Conservation (phyloP, 2,888 invertebrate species). For the Polylopha cassiicola region DNA sequence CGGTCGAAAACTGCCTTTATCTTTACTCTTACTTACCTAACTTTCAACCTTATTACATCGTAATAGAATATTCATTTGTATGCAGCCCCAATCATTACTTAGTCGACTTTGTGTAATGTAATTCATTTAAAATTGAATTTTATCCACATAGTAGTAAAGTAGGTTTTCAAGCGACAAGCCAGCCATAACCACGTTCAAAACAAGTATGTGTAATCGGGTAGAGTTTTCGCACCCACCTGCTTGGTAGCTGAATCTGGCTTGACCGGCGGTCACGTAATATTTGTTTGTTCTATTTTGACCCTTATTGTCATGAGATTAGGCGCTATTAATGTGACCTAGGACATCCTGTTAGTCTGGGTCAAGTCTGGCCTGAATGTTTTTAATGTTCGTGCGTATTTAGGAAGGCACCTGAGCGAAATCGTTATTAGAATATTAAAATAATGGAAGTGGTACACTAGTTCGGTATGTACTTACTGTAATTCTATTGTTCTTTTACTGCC, state of each 20-base stretch:
- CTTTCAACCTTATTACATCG: slow-evolving; percentile 12
- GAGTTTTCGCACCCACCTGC: slow-evolving; percentile 19
- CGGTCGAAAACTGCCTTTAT: slow-evolving; percentile 64
- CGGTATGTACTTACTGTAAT: too few relatives aligned
- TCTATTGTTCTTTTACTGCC: too few relatives aligned
- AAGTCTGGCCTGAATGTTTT: slow-evolving; percentile 19
- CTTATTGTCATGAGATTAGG: not conserved
- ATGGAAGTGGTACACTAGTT: too few relatives aligned
- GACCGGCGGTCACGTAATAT: slow-evolving; percentile 18
- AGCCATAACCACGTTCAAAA: slow-evolving; percentile 6
- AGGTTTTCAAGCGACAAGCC: not conserved
- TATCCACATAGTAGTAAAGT: not conserved
- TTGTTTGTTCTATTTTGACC: slow-evolving; percentile 6
- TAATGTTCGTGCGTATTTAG: slow-evolving; percentile 16
- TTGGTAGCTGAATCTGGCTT: slow-evolving; percentile 11
- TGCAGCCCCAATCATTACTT: too few relatives aligned
- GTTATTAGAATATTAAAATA: too few relatives aligned
- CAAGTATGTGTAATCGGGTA: slow-evolving; percentile 10
- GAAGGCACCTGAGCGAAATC: too few relatives aligned
- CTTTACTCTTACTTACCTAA: slow-evolving; percentile 37
- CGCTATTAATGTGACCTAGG: not conserved
- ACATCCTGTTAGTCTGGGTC: slow-evolving; percentile 19
- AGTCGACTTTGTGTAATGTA: too few relatives aligned
- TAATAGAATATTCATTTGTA: not conserved
- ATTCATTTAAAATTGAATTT: slow-evolving; percentile 4